Conservation (phyloP, 2,888 invertebrate genomes). For the Drosophila neonasuta region DNA sequence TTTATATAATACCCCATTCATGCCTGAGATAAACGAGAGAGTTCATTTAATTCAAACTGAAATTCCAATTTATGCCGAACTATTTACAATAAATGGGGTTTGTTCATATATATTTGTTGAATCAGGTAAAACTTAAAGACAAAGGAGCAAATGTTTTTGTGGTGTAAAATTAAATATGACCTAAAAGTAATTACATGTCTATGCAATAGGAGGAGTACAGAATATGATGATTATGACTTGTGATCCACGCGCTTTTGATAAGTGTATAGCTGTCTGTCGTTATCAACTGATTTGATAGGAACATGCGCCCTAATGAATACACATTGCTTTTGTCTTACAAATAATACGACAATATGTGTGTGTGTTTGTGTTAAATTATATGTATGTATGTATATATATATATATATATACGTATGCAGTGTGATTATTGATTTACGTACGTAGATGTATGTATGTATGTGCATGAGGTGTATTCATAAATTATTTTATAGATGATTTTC, state of each 20-base stretch:
- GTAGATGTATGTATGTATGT: conserved; percentile 18
- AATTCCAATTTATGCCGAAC: conserved; percentile 17
- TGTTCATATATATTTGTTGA: not conserved
- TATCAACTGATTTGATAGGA: conserved; percentile 34
- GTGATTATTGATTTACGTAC: not conserved
- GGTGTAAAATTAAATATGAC: conserved; percentile 20
- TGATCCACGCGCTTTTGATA: conserved; percentile 24
- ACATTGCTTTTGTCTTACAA: conserved; percentile 12
- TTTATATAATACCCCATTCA: conserved; percentile 17
- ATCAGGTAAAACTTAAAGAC: conserved; percentile 8
- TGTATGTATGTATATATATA: not conserved
- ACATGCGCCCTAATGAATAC: conserved; percentile 30
- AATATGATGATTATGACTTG: conserved; percentile 37
- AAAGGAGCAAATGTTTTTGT: conserved; percentile 3
- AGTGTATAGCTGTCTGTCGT: conserved; percentile 14
- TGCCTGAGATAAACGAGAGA: conserved; percentile 45
- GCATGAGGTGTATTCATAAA: conserved; percentile 34
- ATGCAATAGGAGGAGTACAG: conserved; percentile 3
- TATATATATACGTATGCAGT: not conserved
- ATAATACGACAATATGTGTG: conserved; percentile 1
- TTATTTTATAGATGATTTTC: conserved; percentile 68
- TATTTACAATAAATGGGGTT: conserved; percentile 31
- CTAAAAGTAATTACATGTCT: conserved; percentile 11
- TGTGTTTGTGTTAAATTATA: too few species aligned
- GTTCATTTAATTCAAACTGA: conserved; percentile 25